Evolutionary conservation across 2,797 vertebrate genomes (phyloP).

Genomic region (Oreonectes daqikongensis): DNA sequence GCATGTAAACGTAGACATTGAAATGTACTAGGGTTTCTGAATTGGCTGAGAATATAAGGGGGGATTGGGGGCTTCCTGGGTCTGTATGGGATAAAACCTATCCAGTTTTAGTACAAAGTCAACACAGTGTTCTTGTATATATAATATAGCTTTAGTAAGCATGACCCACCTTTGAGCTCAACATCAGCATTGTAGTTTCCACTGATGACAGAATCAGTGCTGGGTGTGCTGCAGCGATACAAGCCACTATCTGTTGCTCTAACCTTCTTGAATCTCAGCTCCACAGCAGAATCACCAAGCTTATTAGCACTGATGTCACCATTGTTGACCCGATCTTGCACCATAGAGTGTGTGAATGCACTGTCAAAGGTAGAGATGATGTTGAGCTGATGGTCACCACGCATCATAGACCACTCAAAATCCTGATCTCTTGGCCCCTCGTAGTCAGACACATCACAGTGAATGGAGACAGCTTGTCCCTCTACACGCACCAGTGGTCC

Average conservation of each 20-base stretch:
- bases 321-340: slow-evolving; percentile 70
- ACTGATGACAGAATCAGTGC: slow-evolving; percentile 80
- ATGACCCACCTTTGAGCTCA: slow-evolving; percentile 79
- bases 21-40: too few species aligned
- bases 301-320: slow-evolving; percentile 74
- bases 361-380: slow-evolving; percentile 82
- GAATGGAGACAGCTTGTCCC: slow-evolving; percentile 78
- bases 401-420: slow-evolving; percentile 81
- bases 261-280: slow-evolving; percentile 77
- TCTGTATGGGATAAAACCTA: too few species aligned
- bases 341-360: slow-evolving; percentile 68
- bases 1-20: too few species aligned
- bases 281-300: slow-evolving; percentile 71
- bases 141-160: background rate
- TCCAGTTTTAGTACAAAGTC: too few species aligned
- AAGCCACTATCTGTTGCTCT: slow-evolving; percentile 75
- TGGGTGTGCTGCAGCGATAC: slow-evolving; percentile 84
- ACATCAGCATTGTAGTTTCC: slow-evolving; percentile 84
- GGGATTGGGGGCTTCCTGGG: too few species aligned
- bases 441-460: slow-evolving; percentile 81
- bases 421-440: slow-evolving; percentile 84
- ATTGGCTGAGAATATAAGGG: too few species aligned
- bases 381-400: slow-evolving; percentile 52
- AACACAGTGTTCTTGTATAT: too few species aligned
- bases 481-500: slow-evolving; percentile 77